phyloP scores from a whole-genome alignment of 2,113 vertebrate genomes.

The Trichechus manatus region DNA sequence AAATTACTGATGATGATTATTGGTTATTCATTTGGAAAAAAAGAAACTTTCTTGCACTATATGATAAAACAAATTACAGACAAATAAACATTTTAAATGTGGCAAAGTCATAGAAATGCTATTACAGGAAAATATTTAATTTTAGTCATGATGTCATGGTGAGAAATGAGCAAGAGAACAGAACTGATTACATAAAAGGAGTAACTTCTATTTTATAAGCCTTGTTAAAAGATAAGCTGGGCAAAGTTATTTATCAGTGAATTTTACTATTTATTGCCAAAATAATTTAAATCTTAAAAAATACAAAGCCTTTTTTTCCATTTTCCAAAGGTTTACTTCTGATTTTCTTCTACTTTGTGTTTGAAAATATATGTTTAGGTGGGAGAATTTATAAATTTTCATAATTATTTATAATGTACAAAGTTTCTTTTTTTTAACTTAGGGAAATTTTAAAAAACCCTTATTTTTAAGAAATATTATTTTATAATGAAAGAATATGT shows the following conservation, averaged over 20 bases:
- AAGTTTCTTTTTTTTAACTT: slow-evolving; percentile 22
- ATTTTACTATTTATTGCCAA: slow-evolving; percentile 34
- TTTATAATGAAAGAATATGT: not conserved
- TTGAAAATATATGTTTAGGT: not conserved
- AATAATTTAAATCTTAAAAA: slow-evolving; percentile 7
- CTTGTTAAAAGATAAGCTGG: not conserved
- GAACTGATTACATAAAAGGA: not conserved
- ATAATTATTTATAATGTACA: not conserved
- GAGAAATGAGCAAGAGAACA: not conserved
- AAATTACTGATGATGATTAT: not conserved
- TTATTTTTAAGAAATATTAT: not conserved
- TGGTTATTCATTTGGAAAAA: slow-evolving; percentile 36
- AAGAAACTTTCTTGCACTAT: not conserved
- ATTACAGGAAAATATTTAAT: not conserved
- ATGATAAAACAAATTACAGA: not conserved
- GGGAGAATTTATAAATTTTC: not conserved
- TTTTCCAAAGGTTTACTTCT: slow-evolving; percentile 3
- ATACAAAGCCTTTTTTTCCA: not conserved
- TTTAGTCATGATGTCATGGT: not conserved
- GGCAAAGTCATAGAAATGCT: not conserved
- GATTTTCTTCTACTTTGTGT: not conserved
- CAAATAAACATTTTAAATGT: not conserved
- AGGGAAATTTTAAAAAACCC: not conserved
- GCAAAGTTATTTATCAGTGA: not conserved
- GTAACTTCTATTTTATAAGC: not conserved